Evolutionary conservation across 2,797 vertebrate genomes (phyloP).

Genomic region (Hyperoplus immaculatus): DNA sequence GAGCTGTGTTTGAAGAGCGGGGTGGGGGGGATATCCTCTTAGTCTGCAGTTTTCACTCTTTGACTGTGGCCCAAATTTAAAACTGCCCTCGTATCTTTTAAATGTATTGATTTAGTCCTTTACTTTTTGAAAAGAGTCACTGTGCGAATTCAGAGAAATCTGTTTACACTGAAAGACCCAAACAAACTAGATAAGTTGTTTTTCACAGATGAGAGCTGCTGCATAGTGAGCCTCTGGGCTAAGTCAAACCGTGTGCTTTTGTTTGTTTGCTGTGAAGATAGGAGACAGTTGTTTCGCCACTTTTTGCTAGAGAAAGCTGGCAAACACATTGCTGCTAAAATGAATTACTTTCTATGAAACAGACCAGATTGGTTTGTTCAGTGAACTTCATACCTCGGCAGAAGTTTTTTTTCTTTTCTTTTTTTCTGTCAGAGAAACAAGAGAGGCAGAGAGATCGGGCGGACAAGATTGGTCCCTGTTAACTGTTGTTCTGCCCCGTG

Average conservation of each 20-base stretch:
- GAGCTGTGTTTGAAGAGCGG: slow-evolving; percentile 65
- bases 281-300: slow-evolving; percentile 49
- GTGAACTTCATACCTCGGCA: slow-evolving; percentile 80
- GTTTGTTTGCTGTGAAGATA: slow-evolving; percentile 57
- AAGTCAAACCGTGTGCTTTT: slow-evolving; percentile 66
- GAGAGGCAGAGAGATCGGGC: slow-evolving; percentile 72
- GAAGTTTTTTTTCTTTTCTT: slow-evolving; percentile 66
- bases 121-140: not conserved
- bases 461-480: slow-evolving; percentile 83
- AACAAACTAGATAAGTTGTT: slow-evolving; percentile 58
- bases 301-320: slow-evolving; percentile 32
- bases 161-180: slow-evolving; percentile 38
- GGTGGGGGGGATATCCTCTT: slow-evolving; percentile 54
- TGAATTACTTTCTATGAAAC: slow-evolving; percentile 58
- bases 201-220: slow-evolving; percentile 53
- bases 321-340: slow-evolving; percentile 39
- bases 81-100: slow-evolving; percentile 6
- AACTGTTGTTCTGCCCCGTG: slow-evolving; percentile 87
- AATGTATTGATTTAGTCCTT: slow-evolving; percentile 3
- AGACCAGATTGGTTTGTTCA: slow-evolving; percentile 60
- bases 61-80: slow-evolving; percentile 16
- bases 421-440: slow-evolving; percentile 64
- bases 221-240: slow-evolving; percentile 52
- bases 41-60: slow-evolving; percentile 60
- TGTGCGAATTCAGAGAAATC: slow-evolving; percentile 12